These are phyloP conservation scores for Luperina nickerlii DNA, from an alignment of 2,888 invertebrate genomes.

Conservation along the genomic window DNA sequence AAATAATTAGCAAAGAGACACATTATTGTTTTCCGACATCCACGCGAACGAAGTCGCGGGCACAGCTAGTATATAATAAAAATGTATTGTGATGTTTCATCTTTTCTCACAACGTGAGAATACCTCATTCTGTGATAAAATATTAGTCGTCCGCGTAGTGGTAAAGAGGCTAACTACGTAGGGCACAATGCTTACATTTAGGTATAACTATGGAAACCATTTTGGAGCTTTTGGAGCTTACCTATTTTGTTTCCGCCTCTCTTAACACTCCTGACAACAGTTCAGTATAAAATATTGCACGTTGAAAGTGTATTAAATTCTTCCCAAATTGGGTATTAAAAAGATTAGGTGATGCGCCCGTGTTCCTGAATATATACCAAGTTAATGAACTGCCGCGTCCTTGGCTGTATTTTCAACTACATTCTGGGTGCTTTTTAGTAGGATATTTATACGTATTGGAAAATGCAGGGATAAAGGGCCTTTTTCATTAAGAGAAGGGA, in stretches of 20 bases:
- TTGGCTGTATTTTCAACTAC: conserved; percentile 7
- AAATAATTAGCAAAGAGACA: too few relatives aligned
- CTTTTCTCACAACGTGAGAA: too few relatives aligned
- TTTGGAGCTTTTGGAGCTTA: not conserved
- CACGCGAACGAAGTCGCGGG: too few relatives aligned
- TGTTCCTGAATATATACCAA: conserved; percentile 59
- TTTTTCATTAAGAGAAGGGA: not conserved
- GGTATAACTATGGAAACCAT: not conserved
- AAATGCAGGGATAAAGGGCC: not conserved
- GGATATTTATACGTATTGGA: not conserved
- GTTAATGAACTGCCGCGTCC: conserved; percentile 44
- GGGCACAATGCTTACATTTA: too few relatives aligned
- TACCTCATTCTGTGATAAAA: too few relatives aligned
- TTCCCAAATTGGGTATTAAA: conserved; percentile 56
- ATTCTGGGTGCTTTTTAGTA: conserved; percentile 4
- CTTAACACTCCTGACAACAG: not conserved
- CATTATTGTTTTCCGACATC: too few relatives aligned
- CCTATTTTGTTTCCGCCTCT: not conserved
- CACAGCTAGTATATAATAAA: too few relatives aligned
- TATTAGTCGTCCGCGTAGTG: too few relatives aligned
- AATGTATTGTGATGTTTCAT: too few relatives aligned
- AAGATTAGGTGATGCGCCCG: conserved; percentile 52
- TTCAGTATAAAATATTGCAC: conserved; percentile 34
- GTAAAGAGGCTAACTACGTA: too few relatives aligned
- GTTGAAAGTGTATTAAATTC: conserved; percentile 48